phyloP scores from a whole-genome alignment of 2,888 invertebrate genomes.

The Epinotia nisella region DNA sequence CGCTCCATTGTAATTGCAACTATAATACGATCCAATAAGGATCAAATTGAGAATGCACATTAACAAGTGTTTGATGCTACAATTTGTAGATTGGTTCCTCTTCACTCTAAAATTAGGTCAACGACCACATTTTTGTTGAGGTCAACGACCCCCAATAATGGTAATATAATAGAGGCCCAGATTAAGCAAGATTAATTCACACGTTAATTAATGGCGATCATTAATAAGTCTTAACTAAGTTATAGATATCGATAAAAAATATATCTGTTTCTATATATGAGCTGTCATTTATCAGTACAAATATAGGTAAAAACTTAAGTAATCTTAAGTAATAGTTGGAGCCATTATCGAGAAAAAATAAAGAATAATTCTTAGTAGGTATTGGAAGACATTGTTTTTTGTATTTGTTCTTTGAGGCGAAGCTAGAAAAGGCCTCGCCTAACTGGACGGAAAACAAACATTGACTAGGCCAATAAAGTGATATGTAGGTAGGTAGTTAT shows the following conservation, averaged over 20 bases:
- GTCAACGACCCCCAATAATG: slow-evolving; percentile 25
- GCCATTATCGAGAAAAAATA: too few relatives aligned
- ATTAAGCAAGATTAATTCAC: background rate
- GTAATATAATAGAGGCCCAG: background rate
- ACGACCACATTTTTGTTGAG: slow-evolving; percentile 19
- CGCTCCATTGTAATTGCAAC: background rate
- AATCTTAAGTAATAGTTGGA: too few relatives aligned
- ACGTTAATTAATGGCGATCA: background rate
- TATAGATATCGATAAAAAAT: background rate
- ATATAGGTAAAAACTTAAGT: too few relatives aligned
- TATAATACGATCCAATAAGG: background rate
- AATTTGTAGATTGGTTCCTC: slow-evolving; percentile 11
- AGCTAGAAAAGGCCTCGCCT: background rate
- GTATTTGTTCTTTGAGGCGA: background rate
- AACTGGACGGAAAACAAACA: slow-evolving; percentile 13
- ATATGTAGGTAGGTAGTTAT: background rate
- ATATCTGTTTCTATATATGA: too few relatives aligned
- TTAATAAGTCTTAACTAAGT: background rate
- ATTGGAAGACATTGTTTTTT: background rate
- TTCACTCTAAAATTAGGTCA: slow-evolving; percentile 25
- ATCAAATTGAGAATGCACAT: background rate
- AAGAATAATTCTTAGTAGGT: too few relatives aligned
- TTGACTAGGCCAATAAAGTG: slow-evolving; percentile 23
- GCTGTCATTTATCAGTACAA: too few relatives aligned
- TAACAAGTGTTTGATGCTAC: background rate